These are phyloP conservation scores for Pyxicephalus adspersus DNA, from an alignment of 2,113 vertebrate genomes.

Conservation along the genomic window DNA sequence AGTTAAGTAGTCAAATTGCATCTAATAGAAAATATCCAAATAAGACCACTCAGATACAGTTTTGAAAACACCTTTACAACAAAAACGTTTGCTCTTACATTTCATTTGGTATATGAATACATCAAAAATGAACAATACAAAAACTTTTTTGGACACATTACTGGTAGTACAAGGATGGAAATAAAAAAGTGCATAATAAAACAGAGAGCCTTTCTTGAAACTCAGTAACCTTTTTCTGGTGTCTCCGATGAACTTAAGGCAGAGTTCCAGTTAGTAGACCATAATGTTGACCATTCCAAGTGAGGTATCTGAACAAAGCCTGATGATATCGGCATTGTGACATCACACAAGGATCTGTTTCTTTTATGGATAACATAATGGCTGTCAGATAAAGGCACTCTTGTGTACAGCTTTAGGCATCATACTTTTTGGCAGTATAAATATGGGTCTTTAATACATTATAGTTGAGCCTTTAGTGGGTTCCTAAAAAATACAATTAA, in stretches of 20 bases:
- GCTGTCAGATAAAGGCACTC: slow-evolving; percentile 95
- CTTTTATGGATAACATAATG: slow-evolving; percentile 70
- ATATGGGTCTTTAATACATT: slow-evolving; percentile 74
- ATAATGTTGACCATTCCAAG: slow-evolving; percentile 68
- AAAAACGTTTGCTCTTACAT: slow-evolving; percentile 46
- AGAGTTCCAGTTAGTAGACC: slow-evolving; percentile 71
- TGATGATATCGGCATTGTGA: slow-evolving; percentile 66
- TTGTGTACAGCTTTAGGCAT: slow-evolving; percentile 80
- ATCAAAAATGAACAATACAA: slow-evolving; percentile 59
- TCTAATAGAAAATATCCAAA: slow-evolving; percentile 20
- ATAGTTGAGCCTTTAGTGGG: slow-evolving; percentile 75
- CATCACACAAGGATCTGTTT: slow-evolving; percentile 71
- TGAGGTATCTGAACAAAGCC: slow-evolving; percentile 74
- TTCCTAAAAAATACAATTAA: slow-evolving; percentile 66
- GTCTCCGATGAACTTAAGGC: slow-evolving; percentile 75
- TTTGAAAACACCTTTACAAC: slow-evolving; percentile 37
- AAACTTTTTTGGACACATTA: slow-evolving; percentile 65
- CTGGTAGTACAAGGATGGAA: slow-evolving; percentile 73
- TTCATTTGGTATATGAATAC: slow-evolving; percentile 49
- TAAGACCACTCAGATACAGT: slow-evolving; percentile 1
- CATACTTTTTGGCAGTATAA: slow-evolving; percentile 80
- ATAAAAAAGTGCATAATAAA: slow-evolving; percentile 68
- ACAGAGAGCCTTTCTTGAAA: slow-evolving; percentile 69
- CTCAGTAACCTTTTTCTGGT: slow-evolving; percentile 67
- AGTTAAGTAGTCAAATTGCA: slow-evolving; percentile 16